Conservation (phyloP, 2,888 invertebrate genomes). For the Zaprionus obscuricornis region DNA sequence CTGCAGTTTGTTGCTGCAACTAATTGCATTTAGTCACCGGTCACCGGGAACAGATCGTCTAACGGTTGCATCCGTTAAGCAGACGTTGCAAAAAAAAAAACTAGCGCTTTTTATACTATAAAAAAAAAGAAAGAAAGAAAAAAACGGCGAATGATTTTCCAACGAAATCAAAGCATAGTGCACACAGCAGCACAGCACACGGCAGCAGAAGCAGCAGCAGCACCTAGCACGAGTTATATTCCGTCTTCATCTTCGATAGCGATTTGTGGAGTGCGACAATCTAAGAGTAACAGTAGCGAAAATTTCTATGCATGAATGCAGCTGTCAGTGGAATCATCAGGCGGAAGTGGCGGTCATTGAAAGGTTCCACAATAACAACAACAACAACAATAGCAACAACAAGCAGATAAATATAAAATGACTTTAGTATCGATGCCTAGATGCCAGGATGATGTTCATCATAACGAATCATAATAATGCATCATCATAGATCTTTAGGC, state of each 20-base stretch:
- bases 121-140: slow-evolving; percentile 3
- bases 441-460: slow-evolving; percentile 20
- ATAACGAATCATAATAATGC: slow-evolving; percentile 9
- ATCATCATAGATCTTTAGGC: slow-evolving; percentile 30
- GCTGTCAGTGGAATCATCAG: slow-evolving; percentile 30
- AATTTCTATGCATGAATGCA: slow-evolving; percentile 60
- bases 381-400: too few relatives aligned
- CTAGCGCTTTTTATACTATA: too few relatives aligned
- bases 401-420: too few relatives aligned
- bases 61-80: slow-evolving; percentile 75
- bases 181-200: slow-evolving; percentile 36
- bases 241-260: too few relatives aligned
- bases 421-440: slow-evolving; percentile 8
- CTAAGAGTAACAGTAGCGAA: slow-evolving; percentile 58
- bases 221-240: too few relatives aligned
- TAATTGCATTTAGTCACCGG: slow-evolving; percentile 72
- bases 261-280: too few relatives aligned
- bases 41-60: slow-evolving; percentile 63
- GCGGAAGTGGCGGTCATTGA: slow-evolving; percentile 55
- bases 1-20: slow-evolving; percentile 75
- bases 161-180: slow-evolving; percentile 69
- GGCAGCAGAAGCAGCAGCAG: too few relatives aligned
- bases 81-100: slow-evolving; percentile 43
- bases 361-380: too few relatives aligned
- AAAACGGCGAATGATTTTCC: slow-evolving; percentile 52